Conservation (phyloP, 2,113 vertebrate genomes). For the Cichladusa arquata region DNA sequence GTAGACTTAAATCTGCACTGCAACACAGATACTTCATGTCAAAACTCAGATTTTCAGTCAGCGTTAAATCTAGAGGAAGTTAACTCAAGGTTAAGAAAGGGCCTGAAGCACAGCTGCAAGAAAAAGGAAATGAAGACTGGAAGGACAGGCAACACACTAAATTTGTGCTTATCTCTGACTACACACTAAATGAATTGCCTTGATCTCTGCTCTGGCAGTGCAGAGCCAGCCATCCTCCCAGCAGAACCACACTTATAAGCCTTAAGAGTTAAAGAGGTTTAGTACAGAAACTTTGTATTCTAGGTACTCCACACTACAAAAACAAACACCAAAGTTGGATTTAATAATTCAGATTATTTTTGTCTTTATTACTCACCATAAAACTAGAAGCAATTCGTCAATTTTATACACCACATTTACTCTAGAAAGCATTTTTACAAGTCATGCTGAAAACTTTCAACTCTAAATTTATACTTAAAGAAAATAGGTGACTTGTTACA, state of each 20-base stretch:
- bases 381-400: not conserved
- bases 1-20: not conserved
- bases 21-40: not conserved
- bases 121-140: not conserved
- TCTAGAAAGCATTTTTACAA: not conserved
- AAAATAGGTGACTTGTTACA: not conserved
- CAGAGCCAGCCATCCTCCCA: not conserved
- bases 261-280: not conserved
- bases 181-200: not conserved
- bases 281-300: not conserved
- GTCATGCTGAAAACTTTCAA: not conserved
- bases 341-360: not conserved
- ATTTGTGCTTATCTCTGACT: not conserved
- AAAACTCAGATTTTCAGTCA: not conserved
- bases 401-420: not conserved
- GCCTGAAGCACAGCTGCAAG: not conserved
- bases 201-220: not conserved
- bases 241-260: not conserved
- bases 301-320: not conserved
- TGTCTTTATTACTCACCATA: not conserved
- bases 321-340: not conserved
- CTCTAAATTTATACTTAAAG: not conserved
- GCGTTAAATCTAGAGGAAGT: not conserved
- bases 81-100: not conserved
- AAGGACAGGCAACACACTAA: not conserved